Evolutionary conservation across 2,888 invertebrate genomes (phyloP).

Genomic region (Zhuqinia jingwanae): DNA sequence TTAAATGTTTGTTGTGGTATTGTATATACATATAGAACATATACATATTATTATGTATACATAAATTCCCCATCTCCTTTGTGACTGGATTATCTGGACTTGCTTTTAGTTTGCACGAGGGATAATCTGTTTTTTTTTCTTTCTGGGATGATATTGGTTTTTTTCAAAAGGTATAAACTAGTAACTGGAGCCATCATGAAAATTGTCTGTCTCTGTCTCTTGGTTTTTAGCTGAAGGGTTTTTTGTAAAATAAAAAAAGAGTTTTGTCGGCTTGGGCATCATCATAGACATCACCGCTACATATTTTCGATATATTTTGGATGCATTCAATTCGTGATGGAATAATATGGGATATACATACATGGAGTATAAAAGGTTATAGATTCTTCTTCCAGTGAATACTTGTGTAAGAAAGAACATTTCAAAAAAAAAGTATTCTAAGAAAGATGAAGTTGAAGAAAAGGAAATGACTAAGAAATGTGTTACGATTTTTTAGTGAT

Average conservation of each 20-base stretch:
- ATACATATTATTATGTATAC: not conserved
- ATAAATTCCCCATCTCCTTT: too few species aligned
- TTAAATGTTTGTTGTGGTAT: not conserved
- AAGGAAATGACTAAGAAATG: constrained; percentile 2
- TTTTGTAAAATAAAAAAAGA: constrained; percentile 2
- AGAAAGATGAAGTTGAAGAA: constrained; percentile 9
- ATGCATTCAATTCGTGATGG: not conserved
- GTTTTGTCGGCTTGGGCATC: not conserved
- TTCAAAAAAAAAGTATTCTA: constrained; percentile 37
- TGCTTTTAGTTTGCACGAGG: not conserved
- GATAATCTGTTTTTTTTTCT: not conserved
- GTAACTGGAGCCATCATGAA: constrained; percentile 30
- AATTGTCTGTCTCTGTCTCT: constrained; percentile 23
- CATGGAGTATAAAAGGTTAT: too few species aligned
- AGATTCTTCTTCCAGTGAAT: not conserved
- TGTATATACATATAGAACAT: too few species aligned
- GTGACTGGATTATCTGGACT: not conserved
- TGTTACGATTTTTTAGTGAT: not conserved
- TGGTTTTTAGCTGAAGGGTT: constrained; percentile 14
- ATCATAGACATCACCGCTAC: not conserved
- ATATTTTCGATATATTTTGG: not conserved
- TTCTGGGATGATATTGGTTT: constrained; percentile 40
- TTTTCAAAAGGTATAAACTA: not conserved
- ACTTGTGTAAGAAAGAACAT: not conserved
- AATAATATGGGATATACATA: too few species aligned